A percentile compares a stretch with the other conserved stretches of the same genome.
Conservation (phyloP, 1,140 invertebrate genomes). For the Aphelenchoides avenae region DNA sequence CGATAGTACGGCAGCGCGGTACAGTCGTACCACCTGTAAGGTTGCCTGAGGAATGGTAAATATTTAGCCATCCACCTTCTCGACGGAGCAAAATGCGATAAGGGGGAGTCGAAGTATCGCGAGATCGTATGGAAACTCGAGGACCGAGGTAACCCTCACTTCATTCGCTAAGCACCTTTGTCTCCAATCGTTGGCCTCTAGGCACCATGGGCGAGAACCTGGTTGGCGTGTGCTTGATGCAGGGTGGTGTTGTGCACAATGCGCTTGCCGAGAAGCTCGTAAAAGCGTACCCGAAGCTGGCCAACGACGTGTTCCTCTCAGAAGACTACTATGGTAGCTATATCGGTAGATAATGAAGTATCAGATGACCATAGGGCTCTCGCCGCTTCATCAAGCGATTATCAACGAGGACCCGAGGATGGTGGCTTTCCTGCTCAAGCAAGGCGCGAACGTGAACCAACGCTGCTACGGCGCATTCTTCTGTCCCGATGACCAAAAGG, state of each 20-base stretch:
- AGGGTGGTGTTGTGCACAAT: slow-evolving; percentile 81
- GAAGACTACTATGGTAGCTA: slow-evolving; percentile 89
- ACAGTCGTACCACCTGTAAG: too few relatives aligned
- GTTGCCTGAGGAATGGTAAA: too few relatives aligned
- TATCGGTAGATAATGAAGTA: neutral
- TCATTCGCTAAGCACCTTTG: too few relatives aligned
- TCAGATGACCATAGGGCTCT: slow-evolving; percentile 58
- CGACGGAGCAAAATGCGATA: too few relatives aligned
- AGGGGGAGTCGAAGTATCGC: too few relatives aligned
- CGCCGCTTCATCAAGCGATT: slow-evolving; percentile 82
- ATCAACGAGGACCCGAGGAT: slow-evolving; percentile 94
- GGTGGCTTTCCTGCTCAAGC: slow-evolving; percentile 88
- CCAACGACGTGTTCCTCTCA: slow-evolving; percentile 88
- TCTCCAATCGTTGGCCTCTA: slow-evolving; percentile 13
- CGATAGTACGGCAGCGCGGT: too few relatives aligned
- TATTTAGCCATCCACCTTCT: too few relatives aligned
- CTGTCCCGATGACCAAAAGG: slow-evolving; percentile 90
- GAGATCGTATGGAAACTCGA: too few relatives aligned
- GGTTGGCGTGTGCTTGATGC: slow-evolving; percentile 84
- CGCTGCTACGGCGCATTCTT: slow-evolving; percentile 82
- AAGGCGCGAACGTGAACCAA: slow-evolving; percentile 84
- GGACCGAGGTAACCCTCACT: too few relatives aligned
- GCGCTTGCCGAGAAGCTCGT: slow-evolving; percentile 86
- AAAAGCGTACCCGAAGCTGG: slow-evolving; percentile 84
- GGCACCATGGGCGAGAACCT: slow-evolving; percentile 92